Percentiles rank a stretch among this genome's conserved stretches.
These are phyloP conservation scores for Eurytoma adleriae DNA, from an alignment of 2,888 invertebrate species.

Conservation along the genomic window DNA sequence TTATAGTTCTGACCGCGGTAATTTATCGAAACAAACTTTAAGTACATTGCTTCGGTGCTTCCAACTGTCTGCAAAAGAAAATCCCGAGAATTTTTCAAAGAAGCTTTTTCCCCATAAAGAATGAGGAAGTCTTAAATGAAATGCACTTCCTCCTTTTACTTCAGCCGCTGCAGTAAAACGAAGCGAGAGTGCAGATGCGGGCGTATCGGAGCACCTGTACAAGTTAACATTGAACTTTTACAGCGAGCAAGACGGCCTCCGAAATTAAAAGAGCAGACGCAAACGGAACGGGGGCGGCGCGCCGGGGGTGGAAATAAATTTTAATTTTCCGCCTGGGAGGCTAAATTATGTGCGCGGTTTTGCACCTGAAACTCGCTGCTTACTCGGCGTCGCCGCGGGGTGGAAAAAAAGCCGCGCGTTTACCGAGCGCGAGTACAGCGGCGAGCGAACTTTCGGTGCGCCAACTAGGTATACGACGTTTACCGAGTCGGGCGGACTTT, in stretches of 20 bases:
- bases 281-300: background rate
- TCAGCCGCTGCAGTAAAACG: too few species aligned
- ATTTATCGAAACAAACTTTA: too few species aligned
- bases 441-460: background rate
- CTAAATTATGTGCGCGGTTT: conserved; percentile 11
- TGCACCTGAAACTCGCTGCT: background rate
- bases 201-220: too few species aligned
- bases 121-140: too few species aligned
- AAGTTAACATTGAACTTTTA: background rate
- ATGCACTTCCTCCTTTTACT: too few species aligned
- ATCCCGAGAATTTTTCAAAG: too few species aligned
- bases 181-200: too few species aligned
- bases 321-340: conserved; percentile 11
- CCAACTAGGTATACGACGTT: background rate
- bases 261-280: background rate
- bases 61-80: too few species aligned
- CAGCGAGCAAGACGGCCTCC: background rate
- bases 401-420: background rate
- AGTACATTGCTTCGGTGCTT: too few species aligned
- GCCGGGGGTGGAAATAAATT: conserved; percentile 2
- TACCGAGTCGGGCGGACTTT: background rate
- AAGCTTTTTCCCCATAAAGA: too few species aligned
- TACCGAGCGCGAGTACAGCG: background rate
- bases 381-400: background rate
- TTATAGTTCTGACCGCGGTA: too few species aligned